phyloP scores from a whole-genome alignment of 1,140 invertebrate species.

The Odontomachus brunneus region DNA sequence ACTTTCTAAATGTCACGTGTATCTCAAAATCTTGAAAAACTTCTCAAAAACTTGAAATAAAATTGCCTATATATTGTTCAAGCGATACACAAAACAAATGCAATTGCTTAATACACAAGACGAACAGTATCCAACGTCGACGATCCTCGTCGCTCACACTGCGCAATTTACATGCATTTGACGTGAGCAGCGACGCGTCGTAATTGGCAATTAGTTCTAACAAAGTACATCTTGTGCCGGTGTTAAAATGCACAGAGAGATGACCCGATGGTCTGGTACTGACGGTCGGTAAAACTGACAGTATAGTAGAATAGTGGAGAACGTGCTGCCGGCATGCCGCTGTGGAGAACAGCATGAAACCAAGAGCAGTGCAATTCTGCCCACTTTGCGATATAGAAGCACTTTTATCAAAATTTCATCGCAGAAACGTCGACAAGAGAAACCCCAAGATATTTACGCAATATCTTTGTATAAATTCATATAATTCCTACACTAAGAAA shows the following conservation, averaged over 20 bases:
- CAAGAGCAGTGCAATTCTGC: background rate
- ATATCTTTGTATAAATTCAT: background rate
- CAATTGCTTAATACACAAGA: constrained; percentile 14
- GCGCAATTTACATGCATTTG: constrained; percentile 35
- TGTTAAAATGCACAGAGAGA: constrained; percentile 24
- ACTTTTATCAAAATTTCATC: background rate
- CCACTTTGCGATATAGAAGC: background rate
- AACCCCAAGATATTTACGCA: background rate
- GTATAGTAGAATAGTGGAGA: background rate
- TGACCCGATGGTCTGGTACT: constrained; percentile 13
- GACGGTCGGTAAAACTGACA: constrained; percentile 42
- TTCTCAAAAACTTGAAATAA: constrained; percentile 16
- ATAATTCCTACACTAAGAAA: background rate
- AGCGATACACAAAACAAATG: background rate
- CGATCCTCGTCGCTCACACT: background rate
- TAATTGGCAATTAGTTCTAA: constrained; percentile 56
- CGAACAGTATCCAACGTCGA: background rate
- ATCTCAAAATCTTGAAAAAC: no score
- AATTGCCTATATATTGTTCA: background rate
- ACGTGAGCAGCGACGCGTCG: constrained; percentile 19
- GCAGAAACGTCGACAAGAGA: background rate
- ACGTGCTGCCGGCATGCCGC: constrained; percentile 35
- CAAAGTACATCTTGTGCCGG: constrained; percentile 38
- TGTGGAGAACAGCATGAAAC: background rate
- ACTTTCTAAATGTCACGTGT: background rate